Evolutionary conservation across 2,797 vertebrate species (phyloP), one percentile per base, ranked within the genome.

Genomic region (Kryptopterus vitreolus): DNA sequence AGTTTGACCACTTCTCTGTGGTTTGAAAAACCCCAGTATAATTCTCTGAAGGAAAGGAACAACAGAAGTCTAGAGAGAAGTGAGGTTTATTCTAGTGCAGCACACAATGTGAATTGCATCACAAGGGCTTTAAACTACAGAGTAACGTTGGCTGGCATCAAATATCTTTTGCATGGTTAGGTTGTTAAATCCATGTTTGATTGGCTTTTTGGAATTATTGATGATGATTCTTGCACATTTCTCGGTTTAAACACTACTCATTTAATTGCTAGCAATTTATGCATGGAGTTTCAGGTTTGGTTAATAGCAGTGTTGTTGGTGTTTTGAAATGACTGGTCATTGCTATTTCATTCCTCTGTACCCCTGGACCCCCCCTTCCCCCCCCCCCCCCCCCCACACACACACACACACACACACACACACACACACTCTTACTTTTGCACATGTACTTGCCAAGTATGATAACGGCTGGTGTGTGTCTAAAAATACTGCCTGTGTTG

Each of bases 401-500:
- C n/a, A n/a, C n/a, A n/a, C n/a, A n/a, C n/a, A n/a, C n/a, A n/a
- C n/a, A n/a, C n/a, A n/a, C n/a, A n/a, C n/a, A n/a, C n/a, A n/a
- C n/a, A n/a, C n/a, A n/a, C n/a, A n/a, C n/a, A 18, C 3, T n/a
- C n/a, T 5, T 57, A 8, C 22, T 72, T 72, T 35, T 53, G 52
- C 3, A 8, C 69, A 35, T 2, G 15, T 6, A 16, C 18, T n/a
- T 71, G 29, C 69, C 16, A 38, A 58, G 31, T 57, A 38, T 58
- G 53, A 58, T 73, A 10, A 18, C 31, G 71, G 33, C 31, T 73
- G 53, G 29, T 73, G 53, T 43, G 13, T 38, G 26, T 71, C 50
- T 72, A 53, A 33, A 72, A 72, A 72, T 72, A 72, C 31, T 35
- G 11, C 26, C 6, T 4, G 2, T 55, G 20, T 73, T 72, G 52